phyloP scores from a whole-genome alignment of 2,888 invertebrate species.

The Andrena bucephala region DNA sequence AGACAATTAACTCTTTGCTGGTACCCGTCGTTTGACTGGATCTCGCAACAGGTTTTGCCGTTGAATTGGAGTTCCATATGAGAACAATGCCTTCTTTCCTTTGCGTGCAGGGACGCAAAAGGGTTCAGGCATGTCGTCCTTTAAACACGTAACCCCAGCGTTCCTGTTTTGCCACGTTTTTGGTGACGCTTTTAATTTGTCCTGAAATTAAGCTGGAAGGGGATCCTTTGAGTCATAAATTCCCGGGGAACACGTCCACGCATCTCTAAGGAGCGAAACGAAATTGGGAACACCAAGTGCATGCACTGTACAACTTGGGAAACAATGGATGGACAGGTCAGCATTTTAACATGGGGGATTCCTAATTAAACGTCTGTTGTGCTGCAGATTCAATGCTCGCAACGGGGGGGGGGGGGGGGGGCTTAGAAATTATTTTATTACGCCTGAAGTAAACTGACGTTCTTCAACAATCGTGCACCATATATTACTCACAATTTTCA shows the following conservation, averaged over 20 bases:
- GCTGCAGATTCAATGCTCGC: no score
- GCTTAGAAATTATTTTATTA: no score
- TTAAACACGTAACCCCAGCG: constrained; percentile 1
- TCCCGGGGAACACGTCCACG: background rate
- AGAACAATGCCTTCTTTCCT: constrained; percentile 5
- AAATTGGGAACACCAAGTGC: background rate
- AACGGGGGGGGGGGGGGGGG: no score
- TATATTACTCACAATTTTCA: no score
- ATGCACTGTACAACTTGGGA: background rate
- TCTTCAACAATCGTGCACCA: no score
- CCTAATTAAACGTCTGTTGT: no score
- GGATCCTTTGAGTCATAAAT: constrained; percentile 10
- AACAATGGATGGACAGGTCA: no score
- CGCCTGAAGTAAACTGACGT: no score
- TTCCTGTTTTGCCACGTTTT: constrained; percentile 20
- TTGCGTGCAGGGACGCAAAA: background rate
- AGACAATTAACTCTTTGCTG: background rate
- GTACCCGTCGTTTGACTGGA: background rate
- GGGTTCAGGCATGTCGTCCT: background rate
- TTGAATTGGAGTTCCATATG: background rate
- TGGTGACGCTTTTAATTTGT: constrained; percentile 18
- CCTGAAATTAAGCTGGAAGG: constrained; percentile 7
- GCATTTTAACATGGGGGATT: no score
- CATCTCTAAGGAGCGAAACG: background rate
- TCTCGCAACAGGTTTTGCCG: constrained; percentile 7